A percentile compares a stretch with the other conserved stretches of the same genome.
phyloP scores from a whole-genome alignment of 1,140 invertebrate genomes.

The Ostrea denselamellosa region DNA sequence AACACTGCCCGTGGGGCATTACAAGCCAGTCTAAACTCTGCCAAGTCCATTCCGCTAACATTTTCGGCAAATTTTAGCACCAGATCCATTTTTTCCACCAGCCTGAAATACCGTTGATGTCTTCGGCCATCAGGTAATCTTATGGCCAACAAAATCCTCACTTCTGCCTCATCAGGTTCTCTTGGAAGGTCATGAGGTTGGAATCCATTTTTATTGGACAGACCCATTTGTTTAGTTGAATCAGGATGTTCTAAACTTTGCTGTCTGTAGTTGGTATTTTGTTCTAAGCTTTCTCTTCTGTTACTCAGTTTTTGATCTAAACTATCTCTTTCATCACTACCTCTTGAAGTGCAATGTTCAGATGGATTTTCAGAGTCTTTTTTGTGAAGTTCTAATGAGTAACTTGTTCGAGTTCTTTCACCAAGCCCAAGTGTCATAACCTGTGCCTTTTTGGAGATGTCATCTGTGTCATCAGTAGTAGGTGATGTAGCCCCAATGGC shows the following conservation, averaged over 20 bases:
- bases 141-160: constrained; percentile 46
- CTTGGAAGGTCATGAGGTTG: constrained; percentile 41
- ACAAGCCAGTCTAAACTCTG: constrained; percentile 44
- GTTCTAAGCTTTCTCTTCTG: not conserved
- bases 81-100: constrained; percentile 39
- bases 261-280: not conserved
- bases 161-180: constrained; percentile 48
- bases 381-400: constrained; percentile 33
- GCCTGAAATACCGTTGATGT: constrained; percentile 45
- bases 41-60: constrained; percentile 44
- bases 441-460: constrained; percentile 15
- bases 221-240: not conserved
- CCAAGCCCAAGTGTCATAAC: constrained; percentile 32
- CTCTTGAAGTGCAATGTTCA: constrained; percentile 1
- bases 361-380: not conserved
- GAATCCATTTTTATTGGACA: not conserved
- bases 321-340: not conserved
- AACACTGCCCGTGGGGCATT: constrained; percentile 50
- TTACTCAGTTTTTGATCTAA: not conserved
- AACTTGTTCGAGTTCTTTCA: constrained; percentile 30
- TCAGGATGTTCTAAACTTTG: constrained; percentile 7
- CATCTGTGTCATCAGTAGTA: not conserved
- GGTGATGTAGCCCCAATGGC: constrained; percentile 45
- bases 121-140: constrained; percentile 50
- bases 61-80: constrained; percentile 55